These are phyloP conservation scores for Aphaenogaster rudis DNA, from an alignment of 1,140 invertebrate species.

Conservation along the genomic window DNA sequence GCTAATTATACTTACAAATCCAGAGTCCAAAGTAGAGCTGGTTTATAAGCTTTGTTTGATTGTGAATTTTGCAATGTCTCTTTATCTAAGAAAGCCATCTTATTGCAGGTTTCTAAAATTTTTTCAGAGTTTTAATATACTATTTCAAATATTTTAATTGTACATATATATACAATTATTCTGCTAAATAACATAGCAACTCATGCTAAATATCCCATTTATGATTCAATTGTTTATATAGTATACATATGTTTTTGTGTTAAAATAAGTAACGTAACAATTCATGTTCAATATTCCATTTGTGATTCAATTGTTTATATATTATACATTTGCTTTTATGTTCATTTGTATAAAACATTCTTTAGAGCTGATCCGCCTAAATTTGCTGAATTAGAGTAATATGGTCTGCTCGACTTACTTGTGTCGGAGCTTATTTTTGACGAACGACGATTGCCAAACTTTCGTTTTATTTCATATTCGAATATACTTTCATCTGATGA, in stretches of 20 bases:
- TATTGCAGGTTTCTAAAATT: slow-evolving; percentile 59
- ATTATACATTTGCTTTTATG: background rate
- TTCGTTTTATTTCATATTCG: slow-evolving; percentile 13
- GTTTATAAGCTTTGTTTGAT: slow-evolving; percentile 55
- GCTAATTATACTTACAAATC: slow-evolving; percentile 81
- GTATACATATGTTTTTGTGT: background rate
- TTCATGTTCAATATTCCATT: too few species aligned
- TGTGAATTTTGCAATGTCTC: slow-evolving; percentile 25
- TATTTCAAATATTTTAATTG: slow-evolving; percentile 30
- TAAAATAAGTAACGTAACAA: background rate
- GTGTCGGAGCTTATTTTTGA: background rate
- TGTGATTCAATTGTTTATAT: too few species aligned
- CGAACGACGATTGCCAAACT: background rate
- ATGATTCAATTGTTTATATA: too few species aligned
- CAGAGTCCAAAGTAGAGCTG: slow-evolving; percentile 81
- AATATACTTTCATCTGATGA: slow-evolving; percentile 58
- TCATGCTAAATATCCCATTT: too few species aligned
- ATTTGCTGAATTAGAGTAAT: background rate
- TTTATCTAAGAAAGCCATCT: slow-evolving; percentile 70
- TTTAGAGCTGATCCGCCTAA: background rate
- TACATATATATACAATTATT: background rate
- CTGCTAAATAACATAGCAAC: background rate
- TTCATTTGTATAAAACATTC: background rate
- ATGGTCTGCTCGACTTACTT: slow-evolving; percentile 27
- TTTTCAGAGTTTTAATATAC: slow-evolving; percentile 20